Evolutionary conservation across 2,888 invertebrate species (phyloP).

Genomic region (Habrosyne pyritoides): DNA sequence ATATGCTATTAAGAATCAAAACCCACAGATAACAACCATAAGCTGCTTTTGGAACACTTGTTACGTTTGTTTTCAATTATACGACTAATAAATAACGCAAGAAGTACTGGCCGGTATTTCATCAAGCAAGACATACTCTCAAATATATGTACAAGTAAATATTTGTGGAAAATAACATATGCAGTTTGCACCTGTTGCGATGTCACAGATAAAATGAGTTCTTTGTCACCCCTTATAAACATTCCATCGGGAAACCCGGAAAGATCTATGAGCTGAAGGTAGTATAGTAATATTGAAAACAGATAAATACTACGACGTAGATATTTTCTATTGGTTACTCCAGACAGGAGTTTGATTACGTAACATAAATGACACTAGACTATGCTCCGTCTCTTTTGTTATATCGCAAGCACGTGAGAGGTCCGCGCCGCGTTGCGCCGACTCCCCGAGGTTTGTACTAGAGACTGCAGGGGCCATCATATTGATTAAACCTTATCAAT

Average conservation of each 20-base stretch:
- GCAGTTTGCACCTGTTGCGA: constrained; percentile 39
- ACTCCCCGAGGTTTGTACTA: too few species aligned
- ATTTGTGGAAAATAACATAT: constrained; percentile 47
- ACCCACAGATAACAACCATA: neutral
- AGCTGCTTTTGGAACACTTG: neutral
- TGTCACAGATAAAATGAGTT: constrained; percentile 14
- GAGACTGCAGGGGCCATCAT: too few species aligned
- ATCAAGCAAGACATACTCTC: constrained; percentile 36
- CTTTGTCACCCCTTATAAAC: too few species aligned
- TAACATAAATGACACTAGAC: too few species aligned
- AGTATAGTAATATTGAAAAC: neutral
- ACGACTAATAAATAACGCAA: constrained; percentile 13
- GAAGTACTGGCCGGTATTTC: constrained; percentile 36
- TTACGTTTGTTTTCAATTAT: constrained; percentile 20
- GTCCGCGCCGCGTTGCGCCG: too few species aligned
- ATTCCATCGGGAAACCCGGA: too few species aligned
- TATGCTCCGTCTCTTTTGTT: too few species aligned
- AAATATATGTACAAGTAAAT: constrained; percentile 35
- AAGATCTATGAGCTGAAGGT: too few species aligned
- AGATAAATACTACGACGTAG: neutral
- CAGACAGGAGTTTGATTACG: too few species aligned
- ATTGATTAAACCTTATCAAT: too few species aligned
- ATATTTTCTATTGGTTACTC: neutral
- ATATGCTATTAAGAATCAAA: neutral
- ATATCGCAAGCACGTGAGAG: too few species aligned